Evolutionary conservation across 2,888 invertebrate species (phyloP).

Genomic region (Cephus runcator): DNA sequence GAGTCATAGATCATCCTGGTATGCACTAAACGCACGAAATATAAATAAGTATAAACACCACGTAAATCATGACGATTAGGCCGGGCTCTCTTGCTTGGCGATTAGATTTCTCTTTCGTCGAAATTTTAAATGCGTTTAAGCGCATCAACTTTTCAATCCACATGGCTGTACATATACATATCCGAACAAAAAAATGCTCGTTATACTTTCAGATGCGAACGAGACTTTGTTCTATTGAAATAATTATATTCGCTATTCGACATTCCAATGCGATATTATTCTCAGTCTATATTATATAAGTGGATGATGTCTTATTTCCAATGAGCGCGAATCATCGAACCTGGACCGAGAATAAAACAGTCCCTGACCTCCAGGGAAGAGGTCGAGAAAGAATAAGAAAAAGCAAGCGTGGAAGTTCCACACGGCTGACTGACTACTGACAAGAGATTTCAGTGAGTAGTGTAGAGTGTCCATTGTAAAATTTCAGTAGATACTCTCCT

Average conservation of each 20-base stretch:
- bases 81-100: neutral
- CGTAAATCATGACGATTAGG: constrained; percentile 60
- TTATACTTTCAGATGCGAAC: no score
- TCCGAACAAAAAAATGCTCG: no score
- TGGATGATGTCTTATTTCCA: neutral
- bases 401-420: neutral
- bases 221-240: neutral
- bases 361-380: neutral
- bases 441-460: neutral
- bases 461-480: neutral
- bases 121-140: neutral
- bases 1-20: constrained; percentile 61
- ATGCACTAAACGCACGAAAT: constrained; percentile 60
- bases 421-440: neutral
- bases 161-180: no score
- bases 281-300: neutral
- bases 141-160: neutral
- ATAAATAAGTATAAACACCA: constrained; percentile 63
- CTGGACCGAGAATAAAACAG: neutral
- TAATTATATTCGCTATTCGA: neutral
- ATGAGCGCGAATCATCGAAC: neutral
- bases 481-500: neutral
- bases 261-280: neutral
- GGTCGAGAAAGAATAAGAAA: neutral
- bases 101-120: neutral